Percentiles rank a stretch among this genome's conserved stretches.
phyloP scores from a whole-genome alignment of 2,113 vertebrate genomes.

The Thomomys bottae region DNA sequence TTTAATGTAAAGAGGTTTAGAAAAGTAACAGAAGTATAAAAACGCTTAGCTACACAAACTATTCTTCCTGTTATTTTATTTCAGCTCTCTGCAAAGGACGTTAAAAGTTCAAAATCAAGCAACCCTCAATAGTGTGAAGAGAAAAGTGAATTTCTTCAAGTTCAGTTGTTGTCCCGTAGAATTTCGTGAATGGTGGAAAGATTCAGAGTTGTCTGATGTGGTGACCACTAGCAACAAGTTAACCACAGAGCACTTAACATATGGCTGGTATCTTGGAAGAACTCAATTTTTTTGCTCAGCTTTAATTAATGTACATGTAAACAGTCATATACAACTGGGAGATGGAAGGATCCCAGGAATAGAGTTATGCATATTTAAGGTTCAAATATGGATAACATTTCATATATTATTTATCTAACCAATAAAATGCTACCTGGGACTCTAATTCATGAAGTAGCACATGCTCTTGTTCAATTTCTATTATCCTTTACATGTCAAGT shows the following conservation, averaged over 20 bases:
- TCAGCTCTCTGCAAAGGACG: neutral
- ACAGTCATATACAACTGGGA: neutral
- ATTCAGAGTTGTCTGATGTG: neutral
- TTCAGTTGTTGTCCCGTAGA: neutral
- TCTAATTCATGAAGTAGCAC: neutral
- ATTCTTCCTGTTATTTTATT: neutral
- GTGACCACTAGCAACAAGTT: neutral
- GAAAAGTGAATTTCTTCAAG: neutral
- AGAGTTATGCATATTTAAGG: neutral
- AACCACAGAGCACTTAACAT: neutral
- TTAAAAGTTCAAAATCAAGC: neutral
- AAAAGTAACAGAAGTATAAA: neutral
- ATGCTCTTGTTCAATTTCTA: neutral
- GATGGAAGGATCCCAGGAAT: neutral
- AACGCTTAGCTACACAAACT: neutral
- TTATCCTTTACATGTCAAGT: neutral
- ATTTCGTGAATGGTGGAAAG: neutral
- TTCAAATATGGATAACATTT: neutral
- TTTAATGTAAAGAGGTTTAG: neutral
- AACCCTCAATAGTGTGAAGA: neutral
- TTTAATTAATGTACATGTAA: constrained; percentile 1
- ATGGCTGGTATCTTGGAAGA: neutral
- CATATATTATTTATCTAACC: neutral
- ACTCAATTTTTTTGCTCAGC: neutral
- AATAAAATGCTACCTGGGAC: neutral